These are phyloP conservation scores for Engystomops pustulosus DNA, from an alignment of 2,113 vertebrate genomes.

Conservation along the genomic window DNA sequence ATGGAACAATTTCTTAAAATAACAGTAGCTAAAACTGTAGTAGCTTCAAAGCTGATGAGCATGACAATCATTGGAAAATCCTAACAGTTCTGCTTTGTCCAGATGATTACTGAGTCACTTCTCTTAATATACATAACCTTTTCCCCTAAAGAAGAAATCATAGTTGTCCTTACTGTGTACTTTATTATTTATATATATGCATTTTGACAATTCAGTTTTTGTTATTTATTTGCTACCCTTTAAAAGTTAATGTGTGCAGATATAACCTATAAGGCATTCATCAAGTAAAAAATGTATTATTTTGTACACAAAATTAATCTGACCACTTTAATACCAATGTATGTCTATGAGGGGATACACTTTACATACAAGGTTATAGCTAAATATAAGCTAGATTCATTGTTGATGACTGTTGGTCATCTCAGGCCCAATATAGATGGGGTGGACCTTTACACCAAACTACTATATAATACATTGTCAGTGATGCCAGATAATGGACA, in stretches of 20 bases:
- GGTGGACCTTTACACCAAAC: too few relatives aligned
- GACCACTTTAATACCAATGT: too few relatives aligned
- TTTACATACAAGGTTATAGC: too few relatives aligned
- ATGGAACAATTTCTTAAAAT: slow-evolving; percentile 23
- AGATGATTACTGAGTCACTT: neutral
- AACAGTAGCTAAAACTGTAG: neutral
- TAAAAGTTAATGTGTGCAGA: neutral
- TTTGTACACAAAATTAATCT: too few relatives aligned
- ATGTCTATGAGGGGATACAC: too few relatives aligned
- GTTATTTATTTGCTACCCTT: neutral
- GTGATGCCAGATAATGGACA: too few relatives aligned
- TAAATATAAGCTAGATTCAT: too few relatives aligned
- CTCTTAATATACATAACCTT: neutral
- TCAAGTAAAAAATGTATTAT: too few relatives aligned
- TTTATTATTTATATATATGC: neutral
- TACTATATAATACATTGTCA: too few relatives aligned
- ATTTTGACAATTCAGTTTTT: neutral
- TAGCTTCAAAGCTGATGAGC: neutral
- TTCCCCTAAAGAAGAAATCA: neutral
- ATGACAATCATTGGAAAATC: neutral
- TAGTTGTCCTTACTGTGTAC: neutral
- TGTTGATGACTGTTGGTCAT: too few relatives aligned
- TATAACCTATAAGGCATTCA: neutral
- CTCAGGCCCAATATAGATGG: too few relatives aligned
- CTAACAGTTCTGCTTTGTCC: neutral